A percentile compares a stretch with the other conserved stretches of the same genome.
Conservation (phyloP, 2,797 vertebrate species). For the Antennarius maculatus region DNA sequence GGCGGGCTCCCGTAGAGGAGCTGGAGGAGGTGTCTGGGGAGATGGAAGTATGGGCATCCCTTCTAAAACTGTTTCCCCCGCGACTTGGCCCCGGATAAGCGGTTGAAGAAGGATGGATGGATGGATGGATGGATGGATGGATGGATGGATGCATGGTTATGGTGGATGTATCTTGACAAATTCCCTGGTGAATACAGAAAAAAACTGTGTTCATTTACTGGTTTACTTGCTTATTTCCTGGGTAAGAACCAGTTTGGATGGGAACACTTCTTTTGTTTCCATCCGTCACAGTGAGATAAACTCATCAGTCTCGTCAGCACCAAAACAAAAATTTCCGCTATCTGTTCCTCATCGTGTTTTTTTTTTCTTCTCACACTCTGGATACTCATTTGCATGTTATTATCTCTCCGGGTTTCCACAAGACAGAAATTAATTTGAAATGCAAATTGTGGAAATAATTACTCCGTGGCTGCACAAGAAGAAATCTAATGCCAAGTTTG, state of each 20-base stretch:
- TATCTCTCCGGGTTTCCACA: constrained; percentile 47
- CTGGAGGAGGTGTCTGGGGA: too few relatives aligned
- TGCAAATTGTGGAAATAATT: constrained; percentile 67
- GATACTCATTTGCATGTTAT: constrained; percentile 73
- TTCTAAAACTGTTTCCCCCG: too few relatives aligned
- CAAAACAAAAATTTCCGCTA: constrained; percentile 29
- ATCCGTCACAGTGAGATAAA: constrained; percentile 46
- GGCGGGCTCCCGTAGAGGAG: too few relatives aligned
- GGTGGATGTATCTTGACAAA: constrained; percentile 5
- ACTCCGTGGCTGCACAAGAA: constrained; percentile 14
- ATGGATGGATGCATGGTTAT: background rate
- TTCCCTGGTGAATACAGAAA: background rate
- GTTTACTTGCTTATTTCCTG: background rate
- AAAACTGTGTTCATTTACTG: background rate
- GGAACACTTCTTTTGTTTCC: constrained; percentile 38
- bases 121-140: too few relatives aligned
- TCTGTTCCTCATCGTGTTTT: constrained; percentile 50
- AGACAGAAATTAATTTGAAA: constrained; percentile 61
- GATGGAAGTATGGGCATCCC: too few relatives aligned
- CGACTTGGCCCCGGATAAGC: too few relatives aligned
- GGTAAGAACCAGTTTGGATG: background rate
- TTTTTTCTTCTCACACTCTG: constrained; percentile 31
- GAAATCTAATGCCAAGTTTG: constrained; percentile 11
- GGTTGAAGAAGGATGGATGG: too few relatives aligned
- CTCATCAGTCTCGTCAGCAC: constrained; percentile 45